These are phyloP conservation scores for Trachelus iudaicus DNA, from an alignment of 2,888 invertebrate species.

Conservation along the genomic window DNA sequence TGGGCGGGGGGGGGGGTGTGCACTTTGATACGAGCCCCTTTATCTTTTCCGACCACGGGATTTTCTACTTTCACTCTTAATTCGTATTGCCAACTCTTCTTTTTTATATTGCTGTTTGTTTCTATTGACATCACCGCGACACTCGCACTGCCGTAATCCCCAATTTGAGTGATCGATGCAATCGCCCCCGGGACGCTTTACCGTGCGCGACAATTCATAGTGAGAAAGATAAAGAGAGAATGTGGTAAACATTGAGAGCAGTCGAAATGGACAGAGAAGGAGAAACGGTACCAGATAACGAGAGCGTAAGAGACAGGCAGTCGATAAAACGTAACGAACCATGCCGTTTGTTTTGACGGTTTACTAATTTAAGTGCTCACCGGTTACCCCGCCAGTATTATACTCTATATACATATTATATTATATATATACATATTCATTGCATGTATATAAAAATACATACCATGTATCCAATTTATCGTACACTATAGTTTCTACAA, in stretches of 20 bases:
- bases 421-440: background rate
- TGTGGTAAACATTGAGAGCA: slow-evolving; percentile 13
- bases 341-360: slow-evolving; percentile 29
- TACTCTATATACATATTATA: background rate
- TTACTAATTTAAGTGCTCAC: slow-evolving; percentile 64
- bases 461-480: background rate
- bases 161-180: slow-evolving; percentile 61
- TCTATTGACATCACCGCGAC: background rate
- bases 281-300: background rate
- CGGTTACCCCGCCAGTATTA: background rate
- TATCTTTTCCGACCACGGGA: background rate
- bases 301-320: background rate
- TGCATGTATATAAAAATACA: background rate
- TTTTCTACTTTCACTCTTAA: background rate
- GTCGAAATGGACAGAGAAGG: slow-evolving; percentile 1
- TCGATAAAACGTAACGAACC: background rate
- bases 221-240: slow-evolving; percentile 26
- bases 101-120: background rate
- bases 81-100: background rate
- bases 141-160: slow-evolving; percentile 42
- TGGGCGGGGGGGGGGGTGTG: background rate
- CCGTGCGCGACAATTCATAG: slow-evolving; percentile 17
- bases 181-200: slow-evolving; percentile 48
- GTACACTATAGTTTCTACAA: background rate
- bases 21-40: background rate